Conservation (phyloP, 2,113 vertebrate species). For the Oryzias curvinotus region DNA sequence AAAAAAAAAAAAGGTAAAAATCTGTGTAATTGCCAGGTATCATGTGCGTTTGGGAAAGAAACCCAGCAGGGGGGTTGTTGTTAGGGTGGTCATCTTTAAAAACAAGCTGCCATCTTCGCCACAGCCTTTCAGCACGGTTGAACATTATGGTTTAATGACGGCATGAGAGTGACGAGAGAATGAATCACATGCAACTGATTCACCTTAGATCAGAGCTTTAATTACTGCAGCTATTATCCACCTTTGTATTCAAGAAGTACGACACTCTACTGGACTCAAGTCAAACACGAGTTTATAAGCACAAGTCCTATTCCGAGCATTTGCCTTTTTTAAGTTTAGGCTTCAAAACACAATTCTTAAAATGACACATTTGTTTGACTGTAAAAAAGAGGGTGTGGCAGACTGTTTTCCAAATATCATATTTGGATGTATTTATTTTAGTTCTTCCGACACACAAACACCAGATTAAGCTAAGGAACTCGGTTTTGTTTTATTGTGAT, state of each 20-base stretch:
- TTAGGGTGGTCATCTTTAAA: conserved; percentile 58
- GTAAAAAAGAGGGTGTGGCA: neutral
- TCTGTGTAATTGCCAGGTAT: conserved; percentile 75
- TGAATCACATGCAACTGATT: conserved; percentile 63
- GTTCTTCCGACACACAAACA: too few relatives aligned
- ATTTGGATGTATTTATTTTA: too few relatives aligned
- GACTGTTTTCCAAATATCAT: too few relatives aligned
- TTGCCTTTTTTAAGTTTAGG: neutral
- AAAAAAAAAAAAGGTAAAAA: conserved; percentile 58
- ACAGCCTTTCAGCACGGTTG: conserved; percentile 58
- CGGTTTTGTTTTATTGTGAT: too few relatives aligned
- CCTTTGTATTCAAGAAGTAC: conserved; percentile 40
- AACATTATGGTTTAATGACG: conserved; percentile 61
- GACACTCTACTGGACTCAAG: conserved; percentile 18
- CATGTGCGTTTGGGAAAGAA: conserved; percentile 40
- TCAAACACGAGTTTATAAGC: conserved; percentile 21
- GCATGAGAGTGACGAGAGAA: too few relatives aligned
- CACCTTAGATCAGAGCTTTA: conserved; percentile 53
- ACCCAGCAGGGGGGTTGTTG: conserved; percentile 58
- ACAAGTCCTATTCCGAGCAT: neutral
- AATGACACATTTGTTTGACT: too few relatives aligned
- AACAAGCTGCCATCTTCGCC: conserved; percentile 54
- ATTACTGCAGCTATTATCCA: conserved; percentile 48
- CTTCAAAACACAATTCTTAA: neutral
- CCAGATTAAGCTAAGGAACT: too few relatives aligned